Conservation (phyloP, 2,113 vertebrate genomes). For the Miniopterus natalensis region DNA sequence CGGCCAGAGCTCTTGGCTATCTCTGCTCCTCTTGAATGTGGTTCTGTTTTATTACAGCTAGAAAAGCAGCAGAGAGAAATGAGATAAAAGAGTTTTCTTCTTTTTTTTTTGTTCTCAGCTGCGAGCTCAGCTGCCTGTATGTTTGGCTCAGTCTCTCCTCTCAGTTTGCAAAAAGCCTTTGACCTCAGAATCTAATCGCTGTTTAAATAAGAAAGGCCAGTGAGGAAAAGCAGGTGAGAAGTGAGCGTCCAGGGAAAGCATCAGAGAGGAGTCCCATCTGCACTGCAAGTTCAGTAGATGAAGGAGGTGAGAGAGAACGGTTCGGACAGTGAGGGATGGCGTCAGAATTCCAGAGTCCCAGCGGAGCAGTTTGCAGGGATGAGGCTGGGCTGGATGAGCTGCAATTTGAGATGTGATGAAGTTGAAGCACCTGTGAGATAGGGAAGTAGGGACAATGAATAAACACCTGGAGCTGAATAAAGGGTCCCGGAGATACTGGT, state of each 20-base stretch:
- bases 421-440: conserved; percentile 37
- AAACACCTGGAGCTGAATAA: conserved; percentile 27
- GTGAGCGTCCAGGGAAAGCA: not conserved
- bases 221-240: not conserved
- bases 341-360: not conserved
- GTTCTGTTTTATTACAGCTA: not conserved
- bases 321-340: not conserved
- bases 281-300: not conserved
- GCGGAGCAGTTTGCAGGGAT: conserved; percentile 14
- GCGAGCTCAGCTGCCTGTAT: not conserved
- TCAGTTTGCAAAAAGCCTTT: not conserved
- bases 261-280: not conserved
- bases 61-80: not conserved
- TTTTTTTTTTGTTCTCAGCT: not conserved
- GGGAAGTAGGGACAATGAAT: conserved; percentile 8
- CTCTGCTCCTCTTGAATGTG: not conserved
- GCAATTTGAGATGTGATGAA: not conserved
- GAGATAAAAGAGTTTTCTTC: not conserved
- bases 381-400: not conserved
- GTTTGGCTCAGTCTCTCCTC: not conserved
- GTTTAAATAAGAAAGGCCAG: conserved; percentile 8
- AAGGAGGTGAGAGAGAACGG: conserved; percentile 27
- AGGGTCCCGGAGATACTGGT: not conserved
- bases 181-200: not conserved
- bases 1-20: not conserved